A percentile compares a stretch with the other conserved stretches of the same genome.
Evolutionary conservation across 2,888 invertebrate species (phyloP).

Genomic region (Belgica antarctica): DNA sequence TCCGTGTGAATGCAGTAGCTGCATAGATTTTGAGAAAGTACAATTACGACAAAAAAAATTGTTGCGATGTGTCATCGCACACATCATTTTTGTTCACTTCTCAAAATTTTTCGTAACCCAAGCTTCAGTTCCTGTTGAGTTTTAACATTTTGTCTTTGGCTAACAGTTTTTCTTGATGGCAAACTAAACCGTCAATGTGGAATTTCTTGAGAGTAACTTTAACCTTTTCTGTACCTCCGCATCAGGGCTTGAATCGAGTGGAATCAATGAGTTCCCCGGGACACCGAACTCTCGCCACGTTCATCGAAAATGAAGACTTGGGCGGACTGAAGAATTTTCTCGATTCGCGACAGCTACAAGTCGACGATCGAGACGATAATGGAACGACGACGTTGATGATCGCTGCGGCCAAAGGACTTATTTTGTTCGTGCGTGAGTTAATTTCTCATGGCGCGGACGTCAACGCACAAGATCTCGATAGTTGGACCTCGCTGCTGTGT

Average conservation of each 20-base stretch:
- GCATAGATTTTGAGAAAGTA: too few relatives aligned
- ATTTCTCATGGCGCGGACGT: slow-evolving; percentile 89
- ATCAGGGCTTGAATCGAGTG: slow-evolving; percentile 80
- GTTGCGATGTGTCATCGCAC: too few relatives aligned
- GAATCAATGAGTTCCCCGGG: slow-evolving; percentile 91
- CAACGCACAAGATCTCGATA: slow-evolving; percentile 86
- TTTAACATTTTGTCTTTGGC: too few relatives aligned
- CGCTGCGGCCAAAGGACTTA: slow-evolving; percentile 81
- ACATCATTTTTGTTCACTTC: too few relatives aligned
- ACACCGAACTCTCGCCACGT: slow-evolving; percentile 76
- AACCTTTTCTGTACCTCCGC: slow-evolving; percentile 39
- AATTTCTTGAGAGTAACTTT: background rate
- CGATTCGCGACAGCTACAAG: slow-evolving; percentile 74
- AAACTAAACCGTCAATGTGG: too few relatives aligned
- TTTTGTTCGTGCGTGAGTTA: slow-evolving; percentile 78
- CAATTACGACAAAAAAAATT: too few relatives aligned
- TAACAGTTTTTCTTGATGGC: too few relatives aligned
- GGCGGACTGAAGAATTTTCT: slow-evolving; percentile 77
- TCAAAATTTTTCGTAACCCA: too few relatives aligned
- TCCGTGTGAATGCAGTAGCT: too few relatives aligned
- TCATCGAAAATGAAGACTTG: slow-evolving; percentile 77
- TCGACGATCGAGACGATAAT: slow-evolving; percentile 91
- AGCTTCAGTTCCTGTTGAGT: too few relatives aligned
- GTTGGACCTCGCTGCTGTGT: slow-evolving; percentile 87
- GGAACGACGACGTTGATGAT: slow-evolving; percentile 91